Evolutionary conservation across 92 coral and sea anemone genomes (phyloP), one percentile per base, ranked within the genome.

Genomic region (Zoanthus gigantus): DNA sequence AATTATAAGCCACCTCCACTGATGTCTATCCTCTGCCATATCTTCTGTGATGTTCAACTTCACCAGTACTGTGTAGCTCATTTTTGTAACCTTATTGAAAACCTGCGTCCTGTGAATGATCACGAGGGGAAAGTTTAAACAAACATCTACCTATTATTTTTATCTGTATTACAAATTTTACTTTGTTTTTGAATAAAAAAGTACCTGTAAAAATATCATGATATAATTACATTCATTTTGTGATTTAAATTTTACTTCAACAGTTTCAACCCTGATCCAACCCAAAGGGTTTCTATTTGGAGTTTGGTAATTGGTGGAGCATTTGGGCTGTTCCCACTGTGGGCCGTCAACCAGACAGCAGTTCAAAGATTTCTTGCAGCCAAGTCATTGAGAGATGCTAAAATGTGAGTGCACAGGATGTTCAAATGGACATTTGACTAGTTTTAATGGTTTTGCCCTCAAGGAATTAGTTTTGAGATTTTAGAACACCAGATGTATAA

Each of bases 291-390:
- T 48, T 95, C 99, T 13, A 83, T 95, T 74, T 97, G 99, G 99
- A 92, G 93, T 65, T 83, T 97, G 86, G 53, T 94, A 65, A 95
- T 97, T 76, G 99, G 99, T 81, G 99, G 98, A 31, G 99, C 99
- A 16, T 88, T 97, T 84, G 99, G 97, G 29, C 78, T 97, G 82
- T 94, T 97, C 44, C 99, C 99, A 30, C 92, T 97, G 16, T 97
- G 99, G 99, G 96, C 99, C 71, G 98, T 95, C 81, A 97, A 97
- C 85, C 99, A 97, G 86, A 97, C 99, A 10, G 99, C 99, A 15
- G 99, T 97, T 42, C 98, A 95, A 56, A 85, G 99, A 79, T 97
- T 93, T 78, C 86, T 95, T 79, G 91, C 99, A 46, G 98, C 95
- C 12, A 97, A 94, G 83, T 95, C 99, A 10, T 82, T 93, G 77